These are phyloP conservation scores for Nibea albiflora DNA, from an alignment of 2,113 vertebrate species.

Conservation along the genomic window DNA sequence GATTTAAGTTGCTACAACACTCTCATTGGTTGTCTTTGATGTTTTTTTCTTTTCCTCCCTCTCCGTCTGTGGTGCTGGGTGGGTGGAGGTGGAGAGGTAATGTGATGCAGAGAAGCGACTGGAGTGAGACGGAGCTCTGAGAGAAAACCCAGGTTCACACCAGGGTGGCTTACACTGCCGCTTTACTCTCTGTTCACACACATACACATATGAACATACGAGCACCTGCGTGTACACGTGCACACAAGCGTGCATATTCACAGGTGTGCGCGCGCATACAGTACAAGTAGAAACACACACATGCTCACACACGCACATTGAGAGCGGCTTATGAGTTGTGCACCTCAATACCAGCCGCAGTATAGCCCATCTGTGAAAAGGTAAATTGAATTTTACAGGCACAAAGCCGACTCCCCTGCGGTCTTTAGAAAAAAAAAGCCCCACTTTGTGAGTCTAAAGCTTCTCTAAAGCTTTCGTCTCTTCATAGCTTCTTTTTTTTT, in stretches of 20 bases:
- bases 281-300: conserved; percentile 7
- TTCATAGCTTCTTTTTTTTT: conserved; percentile 51
- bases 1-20: conserved; percentile 43
- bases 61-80: conserved; percentile 38
- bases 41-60: conserved; percentile 23
- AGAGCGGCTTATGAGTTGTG: conserved; percentile 59
- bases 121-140: conserved; percentile 62
- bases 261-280: conserved; percentile 7
- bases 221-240: background rate
- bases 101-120: conserved; percentile 67
- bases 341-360: conserved; percentile 61
- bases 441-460: conserved; percentile 79
- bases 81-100: conserved; percentile 64
- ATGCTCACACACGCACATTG: conserved; percentile 8
- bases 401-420: conserved; percentile 79
- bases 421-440: conserved; percentile 68
- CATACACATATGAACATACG: conserved; percentile 13
- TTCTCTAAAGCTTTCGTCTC: conserved; percentile 76
- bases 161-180: conserved; percentile 60
- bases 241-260: conserved; percentile 16
- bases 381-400: conserved; percentile 82
- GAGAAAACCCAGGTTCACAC: conserved; percentile 69
- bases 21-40: conserved; percentile 49
- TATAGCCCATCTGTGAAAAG: conserved; percentile 77
- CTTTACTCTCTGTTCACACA: conserved; percentile 30